Percentiles rank a stretch among this genome's conserved stretches.
Conservation (phyloP, 2,797 vertebrate species). For the Sphaeramia orbicularis region DNA sequence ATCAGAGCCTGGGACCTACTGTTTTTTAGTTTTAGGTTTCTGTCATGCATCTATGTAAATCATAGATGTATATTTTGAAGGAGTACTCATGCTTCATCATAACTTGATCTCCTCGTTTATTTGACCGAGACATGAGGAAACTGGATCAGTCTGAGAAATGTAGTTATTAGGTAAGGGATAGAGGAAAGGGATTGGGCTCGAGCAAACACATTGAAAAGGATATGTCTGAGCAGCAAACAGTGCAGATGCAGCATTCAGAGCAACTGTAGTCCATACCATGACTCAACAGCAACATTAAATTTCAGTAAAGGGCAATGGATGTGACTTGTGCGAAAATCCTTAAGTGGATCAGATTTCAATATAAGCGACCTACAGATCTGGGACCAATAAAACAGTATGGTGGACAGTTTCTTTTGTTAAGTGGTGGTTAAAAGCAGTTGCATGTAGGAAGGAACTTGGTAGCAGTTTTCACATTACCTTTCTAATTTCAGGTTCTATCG, state of each 20-base stretch:
- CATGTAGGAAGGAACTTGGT: no score
- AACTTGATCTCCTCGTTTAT: neutral
- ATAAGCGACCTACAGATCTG: no score
- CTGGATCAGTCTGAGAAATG: constrained; percentile 21
- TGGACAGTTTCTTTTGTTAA: no score
- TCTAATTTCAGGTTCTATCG: no score
- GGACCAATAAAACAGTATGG: no score
- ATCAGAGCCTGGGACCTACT: neutral
- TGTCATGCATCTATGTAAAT: neutral
- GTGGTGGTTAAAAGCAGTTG: no score
- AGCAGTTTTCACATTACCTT: no score
- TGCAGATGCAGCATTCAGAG: constrained; percentile 2
- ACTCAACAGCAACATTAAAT: constrained; percentile 24
- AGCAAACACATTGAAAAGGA: constrained; percentile 25
- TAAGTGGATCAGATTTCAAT: no score
- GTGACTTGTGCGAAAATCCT: no score
- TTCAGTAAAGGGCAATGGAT: no score
- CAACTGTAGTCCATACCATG: constrained; percentile 22
- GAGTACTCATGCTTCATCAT: neutral
- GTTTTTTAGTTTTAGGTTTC: neutral
- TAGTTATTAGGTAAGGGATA: constrained; percentile 17
- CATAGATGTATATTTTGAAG: neutral
- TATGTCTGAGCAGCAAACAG: constrained; percentile 8
- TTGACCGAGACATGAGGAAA: constrained; percentile 6
- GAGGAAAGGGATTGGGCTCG: constrained; percentile 35